Base-by-base conservation (phyloP, 30 jellyfish, hydroid and myxozoan genomes). In the Turritopsis rubra region DNA sequence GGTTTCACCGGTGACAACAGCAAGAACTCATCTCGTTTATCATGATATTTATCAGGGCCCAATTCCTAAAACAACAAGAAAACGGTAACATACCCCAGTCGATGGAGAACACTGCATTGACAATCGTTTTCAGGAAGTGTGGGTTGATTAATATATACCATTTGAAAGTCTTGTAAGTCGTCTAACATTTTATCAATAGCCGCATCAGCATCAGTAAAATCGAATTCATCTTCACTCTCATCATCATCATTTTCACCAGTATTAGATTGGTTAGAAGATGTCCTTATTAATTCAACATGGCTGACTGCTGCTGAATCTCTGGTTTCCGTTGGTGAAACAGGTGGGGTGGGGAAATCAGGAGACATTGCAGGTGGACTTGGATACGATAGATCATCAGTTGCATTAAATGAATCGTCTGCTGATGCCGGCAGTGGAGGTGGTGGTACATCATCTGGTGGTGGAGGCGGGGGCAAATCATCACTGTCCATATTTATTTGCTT, bases 101-200 rank as follows among this genome's bases (percentile, higher is more conserved):
- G 5, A 41, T 41, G 60, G n/a, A n/a, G n/a, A n/a, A 41, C 60
- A 5, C 13, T 41, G 9, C 5, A 41, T 41, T 41, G 5, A 41
- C 60, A 41, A 41, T 3, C 60, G 13, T 41, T 13, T 3, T 41
- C 60, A 13, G n/a, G n/a, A n/a, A n/a, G 13, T 13, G 28, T n/a
- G 19, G 19, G 9, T 7, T 23, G 23, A 68, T 7, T 68, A 7
- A 16, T 68, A 68, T 95, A 60, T 81, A 92, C 98, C 29, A 77
- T 53, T 22, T 77, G 86, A 79, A 92, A 92, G 66, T 88, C 96
- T 68, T 88, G 89, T 71, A 92, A 83, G 83, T 92, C 98, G 79
- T 92, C 98, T 52, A 92, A 88, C 98, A 92, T 92, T 23, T 91
- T 88, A 65, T 92, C 98, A 75, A 92, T 92, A 79, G 98, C 98